Base-by-base conservation (phyloP, 1,140 invertebrate genomes). In the Drosophila athabasca region DNA sequence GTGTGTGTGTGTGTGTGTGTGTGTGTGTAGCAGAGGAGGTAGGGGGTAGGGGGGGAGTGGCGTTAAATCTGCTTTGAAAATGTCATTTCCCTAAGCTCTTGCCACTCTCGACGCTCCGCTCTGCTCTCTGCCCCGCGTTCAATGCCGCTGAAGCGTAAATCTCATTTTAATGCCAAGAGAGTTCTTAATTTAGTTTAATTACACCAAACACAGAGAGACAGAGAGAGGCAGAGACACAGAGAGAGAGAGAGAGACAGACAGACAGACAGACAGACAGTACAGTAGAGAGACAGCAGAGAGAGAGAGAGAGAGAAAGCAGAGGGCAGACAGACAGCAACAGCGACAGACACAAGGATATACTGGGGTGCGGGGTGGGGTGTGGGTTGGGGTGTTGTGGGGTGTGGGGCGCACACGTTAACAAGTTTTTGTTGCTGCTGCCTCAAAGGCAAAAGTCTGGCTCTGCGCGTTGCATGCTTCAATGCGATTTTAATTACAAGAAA, bases 131-230 rank as follows among this genome's bases (percentile, higher is more conserved):
- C 24, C 24, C 24, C 24, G 0, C 53, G 60, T 71, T 84, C 77
- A 80, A 78, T 81, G 75, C 84, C 24, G 62, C 76, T 87, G 79
- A 79, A 83, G 83, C 83, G 83, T 88, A 87, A 87, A 87, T 87
- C 83, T 88, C 83, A 88, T 87, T 87, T 87, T 87, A 87, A 87
- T 87, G 82, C 67, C 82, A 87, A 87, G 82, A 82, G 82, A 85
- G 81, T 88, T 87, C 83, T 87, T 87, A 87, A 87, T 87, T 87
- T 87, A 87, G 75, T 87, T 87, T 87, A 87, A 87, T 87, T 87
- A 87, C 82, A 69, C 70, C 78, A 79, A 88, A 82, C 79, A 87
- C 71, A 64, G 44, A 53, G 65, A 52, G 65, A 39, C 17, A 48
- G 22, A 39, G 29, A 39, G 57, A 19, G 5, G 31, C 9, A 41